Evolutionary conservation across 2,113 vertebrate genomes (phyloP).

Genomic region (Oreochromis tanganicae): DNA sequence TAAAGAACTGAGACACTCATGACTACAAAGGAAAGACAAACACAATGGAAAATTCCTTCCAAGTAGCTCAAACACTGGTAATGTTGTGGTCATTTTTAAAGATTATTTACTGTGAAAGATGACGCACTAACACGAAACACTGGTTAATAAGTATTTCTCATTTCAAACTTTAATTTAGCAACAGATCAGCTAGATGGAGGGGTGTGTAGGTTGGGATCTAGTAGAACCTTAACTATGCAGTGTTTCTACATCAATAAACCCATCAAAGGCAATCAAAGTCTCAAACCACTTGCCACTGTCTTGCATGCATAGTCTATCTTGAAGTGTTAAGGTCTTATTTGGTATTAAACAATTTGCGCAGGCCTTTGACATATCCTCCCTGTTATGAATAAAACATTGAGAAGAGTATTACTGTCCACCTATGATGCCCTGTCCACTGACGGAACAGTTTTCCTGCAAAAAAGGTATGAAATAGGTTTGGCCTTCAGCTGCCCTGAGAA

Average conservation of each 20-base stretch:
- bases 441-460: neutral
- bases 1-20: neutral
- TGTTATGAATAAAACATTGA: constrained; percentile 45
- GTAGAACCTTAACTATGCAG: neutral
- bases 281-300: neutral
- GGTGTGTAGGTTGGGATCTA: neutral
- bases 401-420: neutral
- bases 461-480: neutral
- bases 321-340: neutral
- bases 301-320: neutral
- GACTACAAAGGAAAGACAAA: neutral
- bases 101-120: neutral
- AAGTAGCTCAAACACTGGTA: neutral
- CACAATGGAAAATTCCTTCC: neutral
- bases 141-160: neutral
- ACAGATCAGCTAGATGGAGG: neutral
- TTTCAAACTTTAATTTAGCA: neutral
- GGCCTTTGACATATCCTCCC: constrained; percentile 14
- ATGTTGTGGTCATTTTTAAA: neutral
- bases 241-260: neutral
- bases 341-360: constrained; percentile 8
- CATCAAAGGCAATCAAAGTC: neutral
- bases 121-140: neutral
- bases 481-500: neutral
- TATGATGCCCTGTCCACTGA: neutral